Conservation (phyloP, 2,888 invertebrate species). For the Cantharis rufa region DNA sequence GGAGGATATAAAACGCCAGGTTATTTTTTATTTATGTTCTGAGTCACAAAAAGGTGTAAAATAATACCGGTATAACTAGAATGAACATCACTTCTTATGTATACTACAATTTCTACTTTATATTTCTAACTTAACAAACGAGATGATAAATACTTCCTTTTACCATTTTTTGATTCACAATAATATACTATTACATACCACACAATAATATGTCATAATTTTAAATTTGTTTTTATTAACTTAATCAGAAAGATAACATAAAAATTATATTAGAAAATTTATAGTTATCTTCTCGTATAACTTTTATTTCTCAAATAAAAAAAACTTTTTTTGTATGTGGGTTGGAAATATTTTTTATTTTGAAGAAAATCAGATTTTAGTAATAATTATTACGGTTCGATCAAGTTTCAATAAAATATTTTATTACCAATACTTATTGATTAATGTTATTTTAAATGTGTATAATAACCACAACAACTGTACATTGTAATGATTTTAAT, state of each 20-base stretch:
- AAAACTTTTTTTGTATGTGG: background rate
- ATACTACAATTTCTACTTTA: conserved; percentile 20
- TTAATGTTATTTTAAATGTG: background rate
- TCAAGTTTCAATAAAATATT: background rate
- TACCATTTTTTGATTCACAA: background rate
- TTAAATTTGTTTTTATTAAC: background rate
- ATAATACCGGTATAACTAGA: conserved; percentile 40
- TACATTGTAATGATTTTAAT: background rate
- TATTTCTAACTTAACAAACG: conserved; percentile 1
- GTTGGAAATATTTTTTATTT: background rate
- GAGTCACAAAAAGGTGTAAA: conserved; percentile 52
- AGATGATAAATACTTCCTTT: conserved; percentile 3
- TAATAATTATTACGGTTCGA: background rate
- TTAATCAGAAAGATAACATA: background rate
- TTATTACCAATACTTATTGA: background rate
- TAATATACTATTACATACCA: background rate
- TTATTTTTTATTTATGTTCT: conserved; percentile 54
- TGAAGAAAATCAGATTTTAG: background rate
- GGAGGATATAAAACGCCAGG: conserved; percentile 53
- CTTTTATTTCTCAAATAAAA: background rate
- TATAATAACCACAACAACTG: background rate
- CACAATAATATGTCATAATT: background rate
- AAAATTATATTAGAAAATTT: background rate
- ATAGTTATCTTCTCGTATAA: background rate
- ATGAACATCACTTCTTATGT: conserved; percentile 17